phyloP scores from a whole-genome alignment of 1,140 invertebrate species.

The Armadillidium nasatum region DNA sequence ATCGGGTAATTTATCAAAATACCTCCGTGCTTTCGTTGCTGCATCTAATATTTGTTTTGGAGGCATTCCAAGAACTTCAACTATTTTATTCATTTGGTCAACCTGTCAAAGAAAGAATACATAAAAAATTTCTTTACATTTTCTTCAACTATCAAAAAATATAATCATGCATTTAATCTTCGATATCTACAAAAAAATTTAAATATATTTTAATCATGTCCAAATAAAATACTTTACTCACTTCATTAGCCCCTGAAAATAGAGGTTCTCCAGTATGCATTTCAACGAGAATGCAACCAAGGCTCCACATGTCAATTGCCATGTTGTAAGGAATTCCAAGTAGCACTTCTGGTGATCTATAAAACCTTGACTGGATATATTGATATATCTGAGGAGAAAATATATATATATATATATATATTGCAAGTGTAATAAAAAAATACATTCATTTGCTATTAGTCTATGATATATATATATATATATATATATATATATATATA shows the following conservation, averaged over 20 bases:
- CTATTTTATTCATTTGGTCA: conserved; percentile 99
- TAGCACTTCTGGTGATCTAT: conserved; percentile 93
- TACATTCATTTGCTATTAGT: too few species aligned
- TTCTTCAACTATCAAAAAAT: conserved; percentile 19
- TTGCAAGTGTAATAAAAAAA: too few species aligned
- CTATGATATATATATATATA: too few species aligned
- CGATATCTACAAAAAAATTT: conserved; percentile 7
- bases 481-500: too few species aligned
- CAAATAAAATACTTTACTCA: conserved; percentile 47
- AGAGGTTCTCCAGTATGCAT: conserved; percentile 99
- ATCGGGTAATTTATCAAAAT: conserved; percentile 92
- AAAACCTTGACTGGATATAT: conserved; percentile 99
- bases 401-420: too few species aligned
- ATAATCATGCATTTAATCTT: too few species aligned
- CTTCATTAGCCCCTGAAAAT: conserved; percentile 95
- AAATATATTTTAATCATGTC: conserved; percentile 3
- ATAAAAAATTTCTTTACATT: conserved; percentile 17
- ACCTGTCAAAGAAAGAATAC: conserved; percentile 60
- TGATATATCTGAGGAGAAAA: conserved; percentile 85
- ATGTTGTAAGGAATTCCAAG: conserved; percentile 89
- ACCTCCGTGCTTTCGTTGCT: conserved; percentile 93
- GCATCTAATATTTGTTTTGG: conserved; percentile 89
- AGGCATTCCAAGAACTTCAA: conserved; percentile 96
- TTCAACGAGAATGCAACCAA: conserved; percentile 98
- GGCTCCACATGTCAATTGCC: conserved; percentile 96